phyloP scores from a whole-genome alignment of 2,797 vertebrate species.

The Spinus olivaceus region DNA sequence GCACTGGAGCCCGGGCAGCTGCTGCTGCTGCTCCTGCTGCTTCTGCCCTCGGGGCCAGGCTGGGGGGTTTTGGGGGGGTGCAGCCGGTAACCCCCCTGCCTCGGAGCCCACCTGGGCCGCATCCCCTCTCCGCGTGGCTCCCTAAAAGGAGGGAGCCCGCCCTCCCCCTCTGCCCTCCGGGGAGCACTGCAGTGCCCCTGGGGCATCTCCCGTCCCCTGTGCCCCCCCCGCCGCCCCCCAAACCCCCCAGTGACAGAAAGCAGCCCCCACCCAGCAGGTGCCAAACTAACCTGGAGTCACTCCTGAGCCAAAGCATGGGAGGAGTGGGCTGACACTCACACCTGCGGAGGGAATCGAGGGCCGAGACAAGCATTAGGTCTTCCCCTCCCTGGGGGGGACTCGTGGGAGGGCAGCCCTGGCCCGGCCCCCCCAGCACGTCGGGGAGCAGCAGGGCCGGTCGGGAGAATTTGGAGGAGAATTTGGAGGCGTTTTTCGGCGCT shows the following conservation, averaged over 20 bases:
- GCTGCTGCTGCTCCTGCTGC: background rate
- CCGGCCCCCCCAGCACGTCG: background rate
- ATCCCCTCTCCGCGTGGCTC: background rate
- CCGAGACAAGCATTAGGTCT: constrained; percentile 41
- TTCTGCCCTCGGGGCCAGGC: background rate
- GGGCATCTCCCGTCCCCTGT: background rate
- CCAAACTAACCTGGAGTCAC: constrained; percentile 71
- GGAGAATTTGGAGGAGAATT: background rate
- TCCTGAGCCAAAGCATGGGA: constrained; percentile 70
- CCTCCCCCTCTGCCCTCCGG: background rate
- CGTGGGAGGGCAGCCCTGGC: background rate
- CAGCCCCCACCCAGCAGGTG: constrained; percentile 37
- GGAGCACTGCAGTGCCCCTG: background rate
- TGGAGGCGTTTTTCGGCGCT: background rate
- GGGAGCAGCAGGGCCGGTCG: background rate
- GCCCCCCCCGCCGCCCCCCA: background rate
- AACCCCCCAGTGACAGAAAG: background rate
- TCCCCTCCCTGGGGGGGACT: background rate
- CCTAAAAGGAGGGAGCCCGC: background rate
- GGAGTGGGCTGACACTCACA: constrained; percentile 68
- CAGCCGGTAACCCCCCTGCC: background rate
- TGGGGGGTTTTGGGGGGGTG: background rate
- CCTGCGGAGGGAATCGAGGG: constrained; percentile 54
- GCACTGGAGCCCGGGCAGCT: background rate
- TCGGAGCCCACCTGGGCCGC: background rate